Percentiles rank a stretch among this genome's conserved stretches.
Evolutionary conservation across 2,888 invertebrate genomes (phyloP).

Genomic region (Chymomyza caudatula): DNA sequence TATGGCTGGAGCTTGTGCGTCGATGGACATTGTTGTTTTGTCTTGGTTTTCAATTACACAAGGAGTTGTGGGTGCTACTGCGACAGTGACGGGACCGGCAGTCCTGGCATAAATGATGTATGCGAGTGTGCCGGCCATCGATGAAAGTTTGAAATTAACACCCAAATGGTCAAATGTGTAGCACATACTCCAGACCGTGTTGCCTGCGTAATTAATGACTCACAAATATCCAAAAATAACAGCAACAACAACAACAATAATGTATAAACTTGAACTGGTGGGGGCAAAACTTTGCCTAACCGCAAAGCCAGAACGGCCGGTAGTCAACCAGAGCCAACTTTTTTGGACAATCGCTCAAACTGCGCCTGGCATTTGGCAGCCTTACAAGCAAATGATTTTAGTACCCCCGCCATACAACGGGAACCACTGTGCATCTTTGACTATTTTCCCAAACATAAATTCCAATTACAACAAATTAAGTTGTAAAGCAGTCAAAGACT

Average conservation of each 20-base stretch:
- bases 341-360: slow-evolving; percentile 59
- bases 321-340: not conserved
- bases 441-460: slow-evolving; percentile 40
- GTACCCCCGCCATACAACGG: slow-evolving; percentile 1
- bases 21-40: slow-evolving; percentile 59
- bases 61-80: slow-evolving; percentile 38
- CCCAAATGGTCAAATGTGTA: slow-evolving; percentile 43
- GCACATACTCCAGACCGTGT: slow-evolving; percentile 1
- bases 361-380: slow-evolving; percentile 47
- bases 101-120: slow-evolving; percentile 34
- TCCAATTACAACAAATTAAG: slow-evolving; percentile 42
- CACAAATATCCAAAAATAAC: slow-evolving; percentile 43
- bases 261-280: not conserved
- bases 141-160: slow-evolving; percentile 71
- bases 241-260: slow-evolving; percentile 30
- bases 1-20: slow-evolving; percentile 9
- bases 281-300: slow-evolving; percentile 13
- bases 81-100: slow-evolving; percentile 1
- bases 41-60: slow-evolving; percentile 66
- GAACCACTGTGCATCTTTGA: not conserved
- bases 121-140: slow-evolving; percentile 42
- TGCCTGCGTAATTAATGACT: slow-evolving; percentile 65
- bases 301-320: slow-evolving; percentile 20
- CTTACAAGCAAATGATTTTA: slow-evolving; percentile 66
- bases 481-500: slow-evolving; percentile 23